Percentiles rank a stretch among this genome's conserved stretches.
Conservation (phyloP, 37 sponge, comb jelly and placozoan species). For the Theonella swinhoei region DNA sequence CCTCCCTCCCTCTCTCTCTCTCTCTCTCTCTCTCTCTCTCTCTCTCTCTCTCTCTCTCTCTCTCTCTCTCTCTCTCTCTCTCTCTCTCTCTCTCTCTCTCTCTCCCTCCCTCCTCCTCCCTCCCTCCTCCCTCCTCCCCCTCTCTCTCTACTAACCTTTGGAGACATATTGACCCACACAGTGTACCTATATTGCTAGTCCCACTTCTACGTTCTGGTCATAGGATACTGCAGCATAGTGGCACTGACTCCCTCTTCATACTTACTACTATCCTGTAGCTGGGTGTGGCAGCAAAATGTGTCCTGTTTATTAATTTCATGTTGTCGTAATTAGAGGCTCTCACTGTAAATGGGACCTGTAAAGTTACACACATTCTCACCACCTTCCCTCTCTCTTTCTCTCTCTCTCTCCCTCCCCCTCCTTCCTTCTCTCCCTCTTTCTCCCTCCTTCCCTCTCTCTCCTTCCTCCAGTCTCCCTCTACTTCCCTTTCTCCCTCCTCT, state of each 20-base stretch:
- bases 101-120: conserved; percentile 15
- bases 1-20: conserved; percentile 6
- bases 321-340: no score
- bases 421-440: neutral
- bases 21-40: conserved; percentile 34
- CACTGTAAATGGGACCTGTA: no score
- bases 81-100: conserved; percentile 61
- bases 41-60: conserved; percentile 44
- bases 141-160: neutral
- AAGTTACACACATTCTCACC: neutral
- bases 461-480: neutral
- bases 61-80: conserved; percentile 58
- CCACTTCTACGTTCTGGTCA: no score
- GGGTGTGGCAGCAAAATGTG: no score
- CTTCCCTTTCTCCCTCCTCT: neutral
- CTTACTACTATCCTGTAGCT: no score
- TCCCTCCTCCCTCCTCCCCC: neutral
- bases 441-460: neutral
- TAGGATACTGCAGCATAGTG: no score
- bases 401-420: neutral
- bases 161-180: neutral
- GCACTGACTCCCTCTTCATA: no score
- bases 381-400: neutral
- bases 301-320: no score
- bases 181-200: no score